These are phyloP conservation scores for Aplodontia rufa DNA, from an alignment of 2,113 vertebrate genomes.

Conservation along the genomic window DNA sequence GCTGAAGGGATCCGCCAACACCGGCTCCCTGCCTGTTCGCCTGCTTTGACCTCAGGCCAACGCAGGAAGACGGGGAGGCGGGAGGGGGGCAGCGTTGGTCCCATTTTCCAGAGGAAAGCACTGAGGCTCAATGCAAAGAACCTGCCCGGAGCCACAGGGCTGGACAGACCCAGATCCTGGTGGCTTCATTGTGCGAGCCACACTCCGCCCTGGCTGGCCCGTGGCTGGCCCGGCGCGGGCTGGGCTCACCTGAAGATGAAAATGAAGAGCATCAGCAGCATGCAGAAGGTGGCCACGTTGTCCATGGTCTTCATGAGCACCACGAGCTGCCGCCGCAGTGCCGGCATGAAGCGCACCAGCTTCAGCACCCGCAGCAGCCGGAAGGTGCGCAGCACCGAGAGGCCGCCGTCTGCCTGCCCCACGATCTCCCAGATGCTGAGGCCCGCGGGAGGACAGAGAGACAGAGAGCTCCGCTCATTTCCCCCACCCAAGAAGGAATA, in stretches of 20 bases:
- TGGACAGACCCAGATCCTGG: neutral
- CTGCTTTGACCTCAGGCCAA: neutral
- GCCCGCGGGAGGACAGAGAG: neutral
- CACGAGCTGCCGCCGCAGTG: constrained; percentile 94
- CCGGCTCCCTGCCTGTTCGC: neutral
- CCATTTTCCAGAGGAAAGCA: neutral
- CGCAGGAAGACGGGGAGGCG: neutral
- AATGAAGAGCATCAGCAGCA: constrained; percentile 99
- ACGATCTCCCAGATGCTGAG: constrained; percentile 96
- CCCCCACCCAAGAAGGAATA: rapidly evolving
- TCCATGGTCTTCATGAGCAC: constrained; percentile 99
- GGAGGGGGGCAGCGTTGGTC: rapidly evolving
- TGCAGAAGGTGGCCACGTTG: constrained; percentile 98
- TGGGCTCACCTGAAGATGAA: constrained; percentile 96
- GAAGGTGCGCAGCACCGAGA: constrained; percentile 96
- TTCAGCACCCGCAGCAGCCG: constrained; percentile 95
- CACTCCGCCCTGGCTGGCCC: neutral
- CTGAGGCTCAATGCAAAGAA: neutral
- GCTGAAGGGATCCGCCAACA: neutral
- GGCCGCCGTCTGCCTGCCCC: constrained; percentile 94
- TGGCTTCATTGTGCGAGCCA: too few relatives aligned
- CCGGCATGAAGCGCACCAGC: constrained; percentile 97
- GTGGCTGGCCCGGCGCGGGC: rapidly evolving
- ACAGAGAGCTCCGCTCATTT: neutral
- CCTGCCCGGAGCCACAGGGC: neutral